These are phyloP conservation scores for Lepilemur ruficaudatus DNA, from an alignment of 2,797 vertebrate genomes.

Conservation along the genomic window DNA sequence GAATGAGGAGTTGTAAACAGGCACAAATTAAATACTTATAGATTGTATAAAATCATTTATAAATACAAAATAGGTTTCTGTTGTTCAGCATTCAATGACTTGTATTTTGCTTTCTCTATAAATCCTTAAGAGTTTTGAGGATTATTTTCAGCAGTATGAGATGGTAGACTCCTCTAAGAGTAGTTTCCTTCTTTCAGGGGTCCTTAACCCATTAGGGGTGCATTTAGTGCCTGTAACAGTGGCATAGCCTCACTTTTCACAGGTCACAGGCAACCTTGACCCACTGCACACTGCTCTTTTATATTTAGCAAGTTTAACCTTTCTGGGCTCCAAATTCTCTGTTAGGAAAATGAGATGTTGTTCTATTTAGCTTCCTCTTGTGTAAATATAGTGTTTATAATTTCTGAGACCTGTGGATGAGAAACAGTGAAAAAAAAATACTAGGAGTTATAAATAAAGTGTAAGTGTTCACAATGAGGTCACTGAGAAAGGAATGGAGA, in stretches of 20 bases:
- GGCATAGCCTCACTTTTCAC: neutral
- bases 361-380: neutral
- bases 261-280: neutral
- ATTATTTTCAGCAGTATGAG: neutral
- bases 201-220: neutral
- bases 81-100: neutral
- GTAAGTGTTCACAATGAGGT: neutral
- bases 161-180: neutral
- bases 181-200: neutral
- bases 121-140: rapidly evolving
- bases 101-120: neutral
- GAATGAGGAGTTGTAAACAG: neutral
- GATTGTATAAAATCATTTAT: neutral
- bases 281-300: neutral
- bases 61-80: neutral
- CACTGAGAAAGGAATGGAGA: neutral
- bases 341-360: neutral
- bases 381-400: neutral
- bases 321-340: neutral
- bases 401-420: neutral
- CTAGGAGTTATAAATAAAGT: neutral
- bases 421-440: neutral
- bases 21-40: neutral
- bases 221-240: rapidly evolving
- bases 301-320: neutral